A percentile compares a stretch with the other conserved stretches of the same genome.
These are phyloP conservation scores for Lichenostomus cassidix DNA, from an alignment of 2,113 vertebrate species.

Conservation along the genomic window DNA sequence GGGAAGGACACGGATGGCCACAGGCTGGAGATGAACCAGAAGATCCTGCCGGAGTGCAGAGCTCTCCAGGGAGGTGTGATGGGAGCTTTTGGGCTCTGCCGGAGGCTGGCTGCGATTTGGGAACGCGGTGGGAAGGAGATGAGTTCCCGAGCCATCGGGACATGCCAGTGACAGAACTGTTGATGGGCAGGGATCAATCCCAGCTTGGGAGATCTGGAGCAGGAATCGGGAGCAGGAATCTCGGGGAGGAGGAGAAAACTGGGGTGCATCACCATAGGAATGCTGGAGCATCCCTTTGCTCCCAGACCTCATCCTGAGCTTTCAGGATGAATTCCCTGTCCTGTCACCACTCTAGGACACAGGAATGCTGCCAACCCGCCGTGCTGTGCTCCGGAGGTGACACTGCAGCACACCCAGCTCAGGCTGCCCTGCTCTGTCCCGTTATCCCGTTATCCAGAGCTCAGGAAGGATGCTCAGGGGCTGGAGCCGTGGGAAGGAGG, in stretches of 20 bases:
- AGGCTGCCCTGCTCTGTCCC: not conserved
- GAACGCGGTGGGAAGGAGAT: not conserved
- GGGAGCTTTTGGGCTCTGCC: fast-evolving
- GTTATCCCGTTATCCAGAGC: not conserved
- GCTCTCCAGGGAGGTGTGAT: not conserved
- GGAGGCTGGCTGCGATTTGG: not conserved
- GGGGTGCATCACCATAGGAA: fast-evolving
- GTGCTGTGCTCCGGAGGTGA: not conserved
- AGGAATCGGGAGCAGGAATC: not conserved
- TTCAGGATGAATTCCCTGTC: not conserved
- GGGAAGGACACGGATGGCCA: fast-evolving
- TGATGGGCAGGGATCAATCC: not conserved
- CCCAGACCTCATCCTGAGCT: not conserved
- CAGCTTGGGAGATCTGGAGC: not conserved
- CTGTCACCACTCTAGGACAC: not conserved
- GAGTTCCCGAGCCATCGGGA: not conserved
- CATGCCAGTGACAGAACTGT: fast-evolving
- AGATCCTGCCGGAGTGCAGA: fast-evolving
- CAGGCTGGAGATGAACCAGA: not conserved
- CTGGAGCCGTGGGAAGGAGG: not conserved
- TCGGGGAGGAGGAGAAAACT: fast-evolving
- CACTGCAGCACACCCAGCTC: not conserved
- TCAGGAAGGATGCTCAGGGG: not conserved
- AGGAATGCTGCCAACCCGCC: not conserved
- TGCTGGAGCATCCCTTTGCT: not conserved